Evolutionary conservation across 1,140 invertebrate genomes (phyloP), one percentile per base, ranked within the genome.

Genomic region (Schlechtendalia chinensis): DNA sequence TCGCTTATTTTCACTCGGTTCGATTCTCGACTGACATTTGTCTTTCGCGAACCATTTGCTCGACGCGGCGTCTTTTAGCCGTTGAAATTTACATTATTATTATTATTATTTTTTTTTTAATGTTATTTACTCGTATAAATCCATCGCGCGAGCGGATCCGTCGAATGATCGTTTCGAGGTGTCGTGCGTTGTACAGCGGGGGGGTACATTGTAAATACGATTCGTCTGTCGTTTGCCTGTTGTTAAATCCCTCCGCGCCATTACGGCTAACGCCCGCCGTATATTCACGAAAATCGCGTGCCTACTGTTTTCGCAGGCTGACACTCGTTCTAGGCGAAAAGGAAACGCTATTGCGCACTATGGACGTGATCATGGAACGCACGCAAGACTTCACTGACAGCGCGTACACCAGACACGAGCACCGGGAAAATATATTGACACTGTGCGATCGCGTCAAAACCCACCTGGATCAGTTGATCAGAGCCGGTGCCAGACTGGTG

Each of bases 381-480:
- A 97, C 95, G 75, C 96, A 98, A 87, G 98, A 99, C 87, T 99
- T 99, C 87, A 99, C 98, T 16, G 97, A 99, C 87, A 99, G 97
- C 80, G 96, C 97, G 77, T 99, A 99, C 87, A 99, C 97, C 53
- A 94, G 91, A 83, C 96, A 99, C 87, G 95, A 98, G 84, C 95
- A 98, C 87, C 89, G 97, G 75, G 96, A 99, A 87, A 94, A 94
- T 85, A 97, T 98, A 83, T 88, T 98, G 1, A 88, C 95, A 61
- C 89, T 96, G n/a, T 94, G 93, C 84, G 95, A 98, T 86, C 89
- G 93, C 82, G 91, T 93, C 82, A 93, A 93, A 84, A 89, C 93
- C 81, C 93, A 97, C 87, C 87, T 97, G 71, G 93, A 95, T 86
- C 91, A 94, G 84, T 89, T 98, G 39, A 88, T 98, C 61, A 90